phyloP scores from a whole-genome alignment of 2,888 invertebrate genomes.

The Cryptops parisi region DNA sequence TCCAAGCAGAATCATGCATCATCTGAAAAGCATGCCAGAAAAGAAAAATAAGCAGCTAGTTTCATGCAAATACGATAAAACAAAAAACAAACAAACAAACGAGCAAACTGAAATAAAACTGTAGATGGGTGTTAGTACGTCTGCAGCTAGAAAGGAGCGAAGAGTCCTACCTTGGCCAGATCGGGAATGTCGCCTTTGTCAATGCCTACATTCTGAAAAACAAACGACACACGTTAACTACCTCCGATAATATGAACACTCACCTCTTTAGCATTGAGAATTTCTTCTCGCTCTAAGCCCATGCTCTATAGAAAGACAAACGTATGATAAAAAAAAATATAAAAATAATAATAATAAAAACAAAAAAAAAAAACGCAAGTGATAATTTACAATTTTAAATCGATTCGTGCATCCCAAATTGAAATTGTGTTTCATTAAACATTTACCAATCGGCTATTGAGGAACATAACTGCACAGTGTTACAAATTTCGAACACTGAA shows the following conservation, averaged over 20 bases:
- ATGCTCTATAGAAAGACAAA: conserved; percentile 32
- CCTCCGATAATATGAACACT: conserved; percentile 12
- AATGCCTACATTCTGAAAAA: conserved; percentile 68
- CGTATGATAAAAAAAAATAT: background rate
- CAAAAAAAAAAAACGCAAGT: conserved; percentile 9
- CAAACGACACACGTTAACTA: conserved; percentile 7
- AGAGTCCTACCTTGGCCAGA: conserved; percentile 61
- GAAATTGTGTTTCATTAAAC: too few relatives aligned
- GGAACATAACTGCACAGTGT: too few relatives aligned
- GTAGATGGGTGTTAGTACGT: background rate
- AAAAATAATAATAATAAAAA: conserved; percentile 15
- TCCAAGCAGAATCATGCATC: background rate
- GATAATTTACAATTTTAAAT: background rate
- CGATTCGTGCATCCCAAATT: background rate
- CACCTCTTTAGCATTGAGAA: conserved; percentile 43
- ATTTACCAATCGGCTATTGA: too few relatives aligned
- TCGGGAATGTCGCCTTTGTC: conserved; percentile 98
- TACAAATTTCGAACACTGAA: too few relatives aligned
- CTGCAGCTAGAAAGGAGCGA: too few relatives aligned
- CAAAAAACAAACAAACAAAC: background rate
- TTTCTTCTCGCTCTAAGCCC: conserved; percentile 43
- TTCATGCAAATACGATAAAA: background rate
- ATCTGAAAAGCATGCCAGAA: background rate
- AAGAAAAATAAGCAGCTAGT: conserved; percentile 11
- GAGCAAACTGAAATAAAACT: background rate